Conservation (phyloP, 2,797 vertebrate genomes). For the Hephaestus fuliginosus region DNA sequence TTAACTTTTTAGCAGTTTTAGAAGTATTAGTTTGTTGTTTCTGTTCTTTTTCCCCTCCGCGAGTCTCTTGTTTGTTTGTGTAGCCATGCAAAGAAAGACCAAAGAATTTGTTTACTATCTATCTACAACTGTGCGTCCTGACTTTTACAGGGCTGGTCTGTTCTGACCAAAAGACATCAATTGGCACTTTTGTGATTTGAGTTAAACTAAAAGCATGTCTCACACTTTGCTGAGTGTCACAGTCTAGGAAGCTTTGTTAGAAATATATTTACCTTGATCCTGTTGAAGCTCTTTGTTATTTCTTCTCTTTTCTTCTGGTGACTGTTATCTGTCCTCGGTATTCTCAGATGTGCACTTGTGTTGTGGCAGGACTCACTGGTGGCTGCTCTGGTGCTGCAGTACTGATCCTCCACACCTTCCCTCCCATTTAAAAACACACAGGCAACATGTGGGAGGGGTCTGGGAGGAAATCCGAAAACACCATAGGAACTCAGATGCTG, state of each 20-base stretch:
- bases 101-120: neutral
- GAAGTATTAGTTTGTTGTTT: neutral
- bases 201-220: neutral
- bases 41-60: too few species aligned
- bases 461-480: constrained; percentile 14
- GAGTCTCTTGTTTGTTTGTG: neutral
- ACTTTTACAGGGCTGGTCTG: too few species aligned
- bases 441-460: constrained; percentile 61
- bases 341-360: constrained; percentile 27
- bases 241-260: neutral
- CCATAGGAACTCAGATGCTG: neutral
- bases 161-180: too few species aligned
- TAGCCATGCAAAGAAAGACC: neutral
- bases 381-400: constrained; percentile 21
- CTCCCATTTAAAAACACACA: constrained; percentile 54
- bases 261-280: constrained; percentile 64
- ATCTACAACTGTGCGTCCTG: neutral
- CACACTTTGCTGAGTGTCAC: neutral
- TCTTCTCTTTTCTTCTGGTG: constrained; percentile 12
- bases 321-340: constrained; percentile 1
- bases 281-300: constrained; percentile 19
- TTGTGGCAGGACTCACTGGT: constrained; percentile 16
- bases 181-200: neutral
- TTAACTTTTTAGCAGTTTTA: neutral
- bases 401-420: constrained; percentile 11